phyloP scores from a whole-genome alignment of 1,140 invertebrate species.

The Cydia strobilella region DNA sequence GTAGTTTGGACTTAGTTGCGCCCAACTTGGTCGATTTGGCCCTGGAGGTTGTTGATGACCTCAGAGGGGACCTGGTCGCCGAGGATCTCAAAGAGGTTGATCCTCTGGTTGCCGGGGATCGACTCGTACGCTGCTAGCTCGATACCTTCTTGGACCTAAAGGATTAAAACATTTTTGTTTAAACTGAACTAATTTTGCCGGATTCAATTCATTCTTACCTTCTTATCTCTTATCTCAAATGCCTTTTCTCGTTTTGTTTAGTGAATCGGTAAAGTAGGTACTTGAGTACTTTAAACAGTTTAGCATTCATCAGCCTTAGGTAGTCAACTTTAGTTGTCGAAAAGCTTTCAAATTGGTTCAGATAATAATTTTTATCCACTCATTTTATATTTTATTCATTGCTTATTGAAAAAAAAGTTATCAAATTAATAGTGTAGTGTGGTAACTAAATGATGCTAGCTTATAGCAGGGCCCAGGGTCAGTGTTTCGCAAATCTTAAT shows the following conservation, averaged over 20 bases:
- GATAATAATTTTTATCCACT: too few species aligned
- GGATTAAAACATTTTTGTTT: too few species aligned
- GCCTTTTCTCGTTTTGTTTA: too few species aligned
- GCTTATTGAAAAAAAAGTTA: not conserved
- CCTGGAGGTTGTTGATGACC: slow-evolving; percentile 92
- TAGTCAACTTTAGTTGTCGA: too few species aligned
- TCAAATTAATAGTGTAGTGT: not conserved
- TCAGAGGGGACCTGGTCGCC: slow-evolving; percentile 90
- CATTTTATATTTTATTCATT: too few species aligned
- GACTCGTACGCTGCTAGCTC: slow-evolving; percentile 90
- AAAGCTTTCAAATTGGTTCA: too few species aligned
- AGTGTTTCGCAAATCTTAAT: slow-evolving; percentile 4
- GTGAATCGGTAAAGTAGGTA: too few species aligned
- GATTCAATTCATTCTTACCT: too few species aligned
- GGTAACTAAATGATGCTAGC: not conserved
- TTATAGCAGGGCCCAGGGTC: slow-evolving; percentile 10
- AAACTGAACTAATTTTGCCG: too few species aligned
- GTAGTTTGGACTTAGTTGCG: slow-evolving; percentile 72
- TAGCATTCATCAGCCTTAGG: too few species aligned
- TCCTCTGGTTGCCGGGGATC: slow-evolving; percentile 89
- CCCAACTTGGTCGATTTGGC: slow-evolving; percentile 90
- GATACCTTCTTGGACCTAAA: slow-evolving; percentile 89
- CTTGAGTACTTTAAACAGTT: too few species aligned
- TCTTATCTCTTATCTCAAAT: too few species aligned
- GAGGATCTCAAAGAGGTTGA: slow-evolving; percentile 89